These are phyloP conservation scores for Trichomalopsis sarcophagae DNA, from an alignment of 1,140 invertebrate genomes.

Conservation along the genomic window DNA sequence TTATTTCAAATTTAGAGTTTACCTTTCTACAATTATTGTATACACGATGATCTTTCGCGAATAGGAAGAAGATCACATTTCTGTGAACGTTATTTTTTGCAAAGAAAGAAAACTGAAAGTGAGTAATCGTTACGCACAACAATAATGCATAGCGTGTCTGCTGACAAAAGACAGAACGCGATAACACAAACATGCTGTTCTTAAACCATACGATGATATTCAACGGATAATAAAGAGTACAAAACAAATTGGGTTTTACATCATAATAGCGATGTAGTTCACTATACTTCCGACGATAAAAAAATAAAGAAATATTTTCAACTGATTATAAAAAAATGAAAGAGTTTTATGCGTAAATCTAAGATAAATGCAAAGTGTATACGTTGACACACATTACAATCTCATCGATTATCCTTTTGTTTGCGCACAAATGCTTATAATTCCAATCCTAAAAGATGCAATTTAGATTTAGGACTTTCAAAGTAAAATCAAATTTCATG, in stretches of 20 bases:
- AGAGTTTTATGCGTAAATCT: slow-evolving; percentile 17
- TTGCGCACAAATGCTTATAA: not conserved
- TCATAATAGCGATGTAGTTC: slow-evolving; percentile 2
- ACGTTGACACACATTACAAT: slow-evolving; percentile 3
- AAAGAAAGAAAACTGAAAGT: not conserved
- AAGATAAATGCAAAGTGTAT: slow-evolving; percentile 34
- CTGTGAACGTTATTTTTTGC: not conserved
- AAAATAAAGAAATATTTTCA: slow-evolving; percentile 20
- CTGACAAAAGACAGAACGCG: not conserved
- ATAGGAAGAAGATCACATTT: not conserved
- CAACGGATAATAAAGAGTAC: slow-evolving; percentile 59
- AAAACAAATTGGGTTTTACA: slow-evolving; percentile 57
- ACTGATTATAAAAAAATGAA: slow-evolving; percentile 3
- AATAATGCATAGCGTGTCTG: not conserved
- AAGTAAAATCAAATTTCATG: not conserved
- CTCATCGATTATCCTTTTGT: not conserved
- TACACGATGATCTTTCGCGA: not conserved
- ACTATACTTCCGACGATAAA: not conserved
- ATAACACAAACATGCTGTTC: not conserved
- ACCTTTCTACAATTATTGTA: slow-evolving; percentile 59
- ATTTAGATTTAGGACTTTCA: not conserved
- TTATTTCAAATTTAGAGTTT: slow-evolving; percentile 65
- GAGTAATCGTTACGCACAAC: not conserved
- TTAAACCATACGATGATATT: slow-evolving; percentile 17
- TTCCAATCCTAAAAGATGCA: not conserved